These are phyloP conservation scores for Echinometra lucunter DNA, from an alignment of 53 echinoderm and acorn worm genomes.

Conservation along the genomic window DNA sequence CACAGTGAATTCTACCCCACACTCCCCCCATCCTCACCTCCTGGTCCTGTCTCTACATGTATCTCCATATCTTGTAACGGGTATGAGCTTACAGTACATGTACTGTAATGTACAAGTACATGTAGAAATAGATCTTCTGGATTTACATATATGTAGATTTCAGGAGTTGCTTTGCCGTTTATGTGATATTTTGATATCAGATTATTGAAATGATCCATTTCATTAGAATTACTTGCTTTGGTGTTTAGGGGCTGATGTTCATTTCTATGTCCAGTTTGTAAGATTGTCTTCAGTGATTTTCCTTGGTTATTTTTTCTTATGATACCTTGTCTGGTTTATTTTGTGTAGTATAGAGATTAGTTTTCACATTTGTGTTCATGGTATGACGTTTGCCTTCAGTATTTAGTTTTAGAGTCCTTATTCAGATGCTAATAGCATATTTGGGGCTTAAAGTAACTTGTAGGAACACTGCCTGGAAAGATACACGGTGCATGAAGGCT, in stretches of 20 bases:
- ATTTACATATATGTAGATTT: neutral
- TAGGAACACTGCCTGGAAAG: neutral
- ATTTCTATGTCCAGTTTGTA: no score
- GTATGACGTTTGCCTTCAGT: no score
- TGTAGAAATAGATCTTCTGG: neutral
- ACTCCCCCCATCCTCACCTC: neutral
- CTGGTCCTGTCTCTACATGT: no score
- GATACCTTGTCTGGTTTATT: no score
- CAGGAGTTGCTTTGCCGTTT: neutral
- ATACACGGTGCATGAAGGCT: neutral
- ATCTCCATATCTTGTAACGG: no score
- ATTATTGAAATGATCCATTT: no score
- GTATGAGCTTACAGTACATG: no score
- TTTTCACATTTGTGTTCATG: neutral
- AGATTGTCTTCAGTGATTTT: no score
- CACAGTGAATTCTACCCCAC: neutral
- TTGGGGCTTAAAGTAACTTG: neutral
- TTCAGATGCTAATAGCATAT: neutral
- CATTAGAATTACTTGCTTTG: neutral
- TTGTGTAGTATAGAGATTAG: neutral
- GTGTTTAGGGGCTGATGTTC: neutral
- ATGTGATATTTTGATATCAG: neutral
- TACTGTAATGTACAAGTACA: no score
- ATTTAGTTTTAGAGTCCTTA: neutral
- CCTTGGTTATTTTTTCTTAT: neutral